Conservation (phyloP, 2,797 vertebrate genomes). For the Acrossocheilus wenchowensis region DNA sequence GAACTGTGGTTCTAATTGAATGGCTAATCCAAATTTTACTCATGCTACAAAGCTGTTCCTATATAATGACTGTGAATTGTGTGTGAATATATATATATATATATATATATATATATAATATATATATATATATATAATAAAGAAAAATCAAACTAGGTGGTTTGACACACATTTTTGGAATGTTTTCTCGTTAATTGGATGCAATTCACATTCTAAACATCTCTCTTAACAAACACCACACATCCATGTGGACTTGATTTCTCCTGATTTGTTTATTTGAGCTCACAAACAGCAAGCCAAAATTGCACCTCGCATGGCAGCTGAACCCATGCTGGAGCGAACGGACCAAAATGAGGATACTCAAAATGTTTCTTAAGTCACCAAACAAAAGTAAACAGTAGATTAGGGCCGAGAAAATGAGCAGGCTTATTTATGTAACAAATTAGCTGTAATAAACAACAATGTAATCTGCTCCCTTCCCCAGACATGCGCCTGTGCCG, state of each 20-base stretch:
- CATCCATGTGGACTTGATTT: constrained; percentile 58
- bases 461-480: constrained; percentile 80
- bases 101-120: no score
- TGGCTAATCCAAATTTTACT: background rate
- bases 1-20: constrained; percentile 26
- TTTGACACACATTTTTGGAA: constrained; percentile 37
- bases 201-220: constrained; percentile 29
- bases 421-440: constrained; percentile 85
- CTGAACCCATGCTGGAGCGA: constrained; percentile 60
- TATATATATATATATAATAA: background rate
- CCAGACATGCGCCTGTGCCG: constrained; percentile 76
- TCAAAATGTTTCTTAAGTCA: constrained; percentile 72
- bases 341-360: constrained; percentile 61
- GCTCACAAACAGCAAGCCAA: constrained; percentile 68
- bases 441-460: constrained; percentile 93
- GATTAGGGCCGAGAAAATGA: constrained; percentile 88
- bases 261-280: constrained; percentile 67
- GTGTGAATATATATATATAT: background rate
- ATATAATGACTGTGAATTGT: background rate
- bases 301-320: constrained; percentile 65
- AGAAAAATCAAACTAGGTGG: constrained; percentile 7
- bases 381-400: constrained; percentile 84
- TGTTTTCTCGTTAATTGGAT: constrained; percentile 31
- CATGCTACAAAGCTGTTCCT: constrained; percentile 3
- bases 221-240: constrained; percentile 45